Evolutionary conservation across 2,113 vertebrate species (phyloP).

Genomic region (Turnix velox): DNA sequence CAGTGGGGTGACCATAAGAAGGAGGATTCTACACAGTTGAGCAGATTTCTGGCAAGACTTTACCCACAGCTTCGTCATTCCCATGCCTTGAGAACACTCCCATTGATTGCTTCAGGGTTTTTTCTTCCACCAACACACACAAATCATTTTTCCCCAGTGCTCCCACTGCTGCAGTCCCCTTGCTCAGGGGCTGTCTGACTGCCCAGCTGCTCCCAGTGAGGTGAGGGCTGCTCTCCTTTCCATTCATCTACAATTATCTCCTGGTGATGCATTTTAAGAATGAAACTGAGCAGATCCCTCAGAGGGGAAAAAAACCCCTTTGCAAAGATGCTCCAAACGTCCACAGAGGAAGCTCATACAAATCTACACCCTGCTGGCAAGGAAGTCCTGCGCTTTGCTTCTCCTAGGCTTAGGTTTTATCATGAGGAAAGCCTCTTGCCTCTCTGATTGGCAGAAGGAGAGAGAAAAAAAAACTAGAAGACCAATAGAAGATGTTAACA

Average conservation of each 20-base stretch:
- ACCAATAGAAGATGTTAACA: background rate
- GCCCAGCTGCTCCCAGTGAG: background rate
- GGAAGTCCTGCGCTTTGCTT: background rate
- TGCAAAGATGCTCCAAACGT: background rate
- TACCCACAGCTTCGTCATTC: background rate
- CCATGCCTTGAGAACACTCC: background rate
- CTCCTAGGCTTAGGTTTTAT: background rate
- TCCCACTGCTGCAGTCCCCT: background rate
- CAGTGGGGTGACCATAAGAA: constrained; percentile 40
- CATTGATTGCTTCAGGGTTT: background rate
- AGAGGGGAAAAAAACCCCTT: background rate
- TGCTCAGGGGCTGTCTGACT: background rate
- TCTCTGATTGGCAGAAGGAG: background rate
- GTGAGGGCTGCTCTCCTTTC: background rate
- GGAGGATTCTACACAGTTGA: background rate
- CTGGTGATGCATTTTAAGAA: background rate
- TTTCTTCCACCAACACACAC: background rate
- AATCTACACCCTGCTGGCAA: background rate
- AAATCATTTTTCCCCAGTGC: background rate
- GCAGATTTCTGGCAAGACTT: background rate
- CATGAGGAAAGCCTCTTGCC: background rate
- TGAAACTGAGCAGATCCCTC: background rate
- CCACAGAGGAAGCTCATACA: background rate
- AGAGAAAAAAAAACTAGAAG: background rate
- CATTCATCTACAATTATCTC: background rate